Evolutionary conservation across 2,113 vertebrate species (phyloP), one percentile per base, ranked within the genome.

Genomic region (Marmota monax): DNA sequence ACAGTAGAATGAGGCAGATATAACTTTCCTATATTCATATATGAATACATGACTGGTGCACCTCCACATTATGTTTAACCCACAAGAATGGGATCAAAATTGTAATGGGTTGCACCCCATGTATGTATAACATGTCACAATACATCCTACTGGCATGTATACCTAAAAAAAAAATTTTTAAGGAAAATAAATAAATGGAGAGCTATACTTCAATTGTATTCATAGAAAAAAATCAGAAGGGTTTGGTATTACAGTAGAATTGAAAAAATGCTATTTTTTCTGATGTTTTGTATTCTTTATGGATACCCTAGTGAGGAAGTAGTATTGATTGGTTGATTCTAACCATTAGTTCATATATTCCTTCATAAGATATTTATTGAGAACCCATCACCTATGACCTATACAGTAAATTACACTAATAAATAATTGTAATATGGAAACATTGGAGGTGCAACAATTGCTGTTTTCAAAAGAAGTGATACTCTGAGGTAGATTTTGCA

Each of bases 251-350:
- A 10, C 22, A 61, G 20, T 74, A 61, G 61, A 89, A 86, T 67
- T 73, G 2, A 13, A 45, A 69, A 67, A 27, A 42, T 32, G 1
- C 32, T 37, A 7, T 79, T 80, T 65, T 65, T 84, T 67, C 87
- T 84, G 13, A 92, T 77, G 23, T 72, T 92, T 85, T 77, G n/a
- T 93, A 6, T 56, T 67, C 7, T 94, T 89, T 76, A 27, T 93
- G 23, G 18, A n/a, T 5, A 82, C 12, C 39, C 48, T 74, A 61
- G 7, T 74, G 85, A 95, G 42, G 45, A 45, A 22, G 4, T 69
- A 73, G 9, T 84, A 84, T 72, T 48, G 73, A 17, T 84, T n/a
- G 32, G 7, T 80, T 42, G 7, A 85, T 85, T 74, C 67, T 20
- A 74, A 22, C 1, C 34, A 80, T 37, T 89, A 32, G 17, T 51